phyloP scores from a whole-genome alignment of 2,113 vertebrate genomes.

The Ochotona curzoniae region DNA sequence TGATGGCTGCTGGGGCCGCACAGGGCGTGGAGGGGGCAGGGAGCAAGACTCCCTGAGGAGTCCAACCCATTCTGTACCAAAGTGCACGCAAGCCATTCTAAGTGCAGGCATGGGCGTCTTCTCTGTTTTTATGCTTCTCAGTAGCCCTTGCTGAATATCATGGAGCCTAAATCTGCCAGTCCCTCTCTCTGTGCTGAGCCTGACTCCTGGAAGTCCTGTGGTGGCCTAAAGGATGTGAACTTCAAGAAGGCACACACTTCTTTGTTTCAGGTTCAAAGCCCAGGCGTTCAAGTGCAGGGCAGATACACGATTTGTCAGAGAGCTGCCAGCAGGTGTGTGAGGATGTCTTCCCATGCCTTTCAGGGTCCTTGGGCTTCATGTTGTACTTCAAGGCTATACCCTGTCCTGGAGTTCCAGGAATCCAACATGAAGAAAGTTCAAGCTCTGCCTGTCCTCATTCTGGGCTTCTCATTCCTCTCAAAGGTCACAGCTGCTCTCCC shows the following conservation, averaged over 20 bases:
- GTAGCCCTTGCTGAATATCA: slow-evolving; percentile 14
- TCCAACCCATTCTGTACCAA: too few species aligned
- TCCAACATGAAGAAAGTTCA: background rate
- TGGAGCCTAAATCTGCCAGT: background rate
- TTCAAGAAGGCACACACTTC: background rate
- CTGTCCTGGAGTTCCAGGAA: background rate
- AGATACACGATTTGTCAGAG: background rate
- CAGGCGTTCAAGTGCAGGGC: background rate
- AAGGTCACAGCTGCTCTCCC: background rate
- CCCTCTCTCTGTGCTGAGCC: background rate
- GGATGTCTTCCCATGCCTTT: background rate
- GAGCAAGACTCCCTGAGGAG: background rate
- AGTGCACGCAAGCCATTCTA: background rate
- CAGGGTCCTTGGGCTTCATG: background rate
- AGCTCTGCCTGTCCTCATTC: too few species aligned
- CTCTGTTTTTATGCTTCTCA: background rate
- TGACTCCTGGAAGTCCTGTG: too few species aligned
- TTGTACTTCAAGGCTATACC: background rate
- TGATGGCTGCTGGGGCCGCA: background rate
- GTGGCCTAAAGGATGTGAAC: background rate
- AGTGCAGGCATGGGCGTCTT: background rate
- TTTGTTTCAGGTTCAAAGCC: slow-evolving; percentile 38
- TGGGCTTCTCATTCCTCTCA: background rate
- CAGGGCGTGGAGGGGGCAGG: background rate
- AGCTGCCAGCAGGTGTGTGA: background rate